These are phyloP conservation scores for Hylia prasina DNA, from an alignment of 2,113 vertebrate species.

Conservation along the genomic window DNA sequence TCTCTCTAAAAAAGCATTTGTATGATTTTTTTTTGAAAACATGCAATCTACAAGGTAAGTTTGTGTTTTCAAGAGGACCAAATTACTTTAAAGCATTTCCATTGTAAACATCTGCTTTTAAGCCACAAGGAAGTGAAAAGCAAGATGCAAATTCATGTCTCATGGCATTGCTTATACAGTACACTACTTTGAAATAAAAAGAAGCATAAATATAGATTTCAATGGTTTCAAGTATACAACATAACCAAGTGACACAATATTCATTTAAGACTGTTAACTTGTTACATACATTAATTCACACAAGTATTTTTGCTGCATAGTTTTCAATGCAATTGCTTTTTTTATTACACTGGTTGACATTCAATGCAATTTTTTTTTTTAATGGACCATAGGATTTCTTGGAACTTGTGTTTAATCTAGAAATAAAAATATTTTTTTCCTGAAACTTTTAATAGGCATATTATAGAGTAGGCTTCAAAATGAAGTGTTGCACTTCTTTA, in stretches of 20 bases:
- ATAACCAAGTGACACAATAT: neutral
- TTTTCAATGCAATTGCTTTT: neutral
- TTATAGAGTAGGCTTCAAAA: neutral
- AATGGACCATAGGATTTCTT: neutral
- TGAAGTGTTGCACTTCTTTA: neutral
- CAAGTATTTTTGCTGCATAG: slow-evolving; percentile 14
- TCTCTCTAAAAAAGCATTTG: neutral
- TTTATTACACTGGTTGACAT: neutral
- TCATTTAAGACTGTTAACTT: neutral
- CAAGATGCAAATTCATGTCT: neutral
- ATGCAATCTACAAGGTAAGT: neutral
- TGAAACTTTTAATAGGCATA: neutral
- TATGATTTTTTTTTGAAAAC: neutral
- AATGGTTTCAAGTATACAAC: neutral
- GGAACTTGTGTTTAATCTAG: neutral
- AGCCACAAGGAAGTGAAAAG: slow-evolving; percentile 10
- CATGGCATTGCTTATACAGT: neutral
- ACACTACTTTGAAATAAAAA: neutral
- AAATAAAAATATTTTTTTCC: slow-evolving; percentile 13
- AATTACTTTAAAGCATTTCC: slow-evolving; percentile 1
- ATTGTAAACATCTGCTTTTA: neutral
- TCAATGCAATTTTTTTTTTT: neutral
- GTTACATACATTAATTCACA: neutral
- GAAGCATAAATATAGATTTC: slow-evolving; percentile 9
- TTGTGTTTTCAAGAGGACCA: neutral